Base-by-base conservation (phyloP, 2,113 vertebrate species). In the Ia io region DNA sequence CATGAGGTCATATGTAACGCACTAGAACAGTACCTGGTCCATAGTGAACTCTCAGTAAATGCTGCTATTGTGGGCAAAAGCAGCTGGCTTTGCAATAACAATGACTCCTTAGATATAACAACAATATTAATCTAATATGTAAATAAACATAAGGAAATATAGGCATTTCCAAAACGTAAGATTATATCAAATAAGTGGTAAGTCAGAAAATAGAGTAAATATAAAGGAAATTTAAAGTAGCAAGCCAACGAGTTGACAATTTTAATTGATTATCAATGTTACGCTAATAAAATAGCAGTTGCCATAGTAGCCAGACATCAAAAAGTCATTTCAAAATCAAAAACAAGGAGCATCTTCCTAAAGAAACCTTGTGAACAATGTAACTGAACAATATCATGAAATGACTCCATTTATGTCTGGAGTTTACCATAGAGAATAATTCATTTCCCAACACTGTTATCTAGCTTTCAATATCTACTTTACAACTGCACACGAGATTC, bases 271-370 rank as follows among this genome's bases (percentile, higher is more conserved):
- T 84, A 17, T 93, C 94, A 95, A 95, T 63, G 92, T 65, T 79
- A 77, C 32, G 94, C 51, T 69, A 93, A 82, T 83, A 93, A 96
- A 88, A 94, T 22, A 13, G 42, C 59, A 83, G 4, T 92, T 97
- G 79, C 89, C 0, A 0, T 70, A 96, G 90, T 35, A 97, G 61
- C 42, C 69, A 51, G 47, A 63, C 44, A 96, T 76, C n/a, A 93
- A 40, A 94, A 97, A 98, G 80, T 77, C 88, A 96, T 94, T 84
- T 93, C 0, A 20, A 89, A 94, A 67, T 84, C n/a, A 93, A 97
- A 96, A 17, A 79, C 18, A 95, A 85, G 6, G 11, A 56, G 25
- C 12, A 96, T 30, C 30, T 92, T 95, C 93, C 93, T 53, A 32
- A 95, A 96, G 77, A 96, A 96, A 88, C 9, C 20, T 20, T 91